Percentiles rank a stretch among this genome's conserved stretches.
Evolutionary conservation across 2,888 invertebrate species (phyloP).

Genomic region (Calameuta pallipes): DNA sequence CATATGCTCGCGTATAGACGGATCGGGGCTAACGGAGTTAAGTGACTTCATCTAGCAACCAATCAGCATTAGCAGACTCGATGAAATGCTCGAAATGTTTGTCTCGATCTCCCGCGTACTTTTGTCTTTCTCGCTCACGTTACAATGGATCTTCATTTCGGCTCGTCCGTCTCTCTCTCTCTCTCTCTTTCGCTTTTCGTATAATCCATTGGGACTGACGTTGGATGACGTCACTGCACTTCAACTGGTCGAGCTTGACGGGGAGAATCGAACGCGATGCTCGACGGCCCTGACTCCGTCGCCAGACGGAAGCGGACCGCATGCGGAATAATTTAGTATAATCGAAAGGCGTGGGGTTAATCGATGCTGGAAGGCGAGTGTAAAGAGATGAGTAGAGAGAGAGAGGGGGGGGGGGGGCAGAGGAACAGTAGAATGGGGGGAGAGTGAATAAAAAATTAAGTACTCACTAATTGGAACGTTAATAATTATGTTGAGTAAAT

Average conservation of each 20-base stretch:
- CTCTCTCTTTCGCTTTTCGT: not conserved
- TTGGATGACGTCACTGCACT: not conserved
- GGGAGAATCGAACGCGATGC: not conserved
- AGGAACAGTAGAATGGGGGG: not conserved
- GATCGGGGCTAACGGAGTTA: slow-evolving; percentile 40
- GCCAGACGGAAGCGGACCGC: not conserved
- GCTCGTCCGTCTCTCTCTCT: not conserved
- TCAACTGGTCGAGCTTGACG: not conserved
- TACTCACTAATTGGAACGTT: too few relatives aligned
- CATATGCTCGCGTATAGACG: not conserved
- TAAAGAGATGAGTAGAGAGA: not conserved
- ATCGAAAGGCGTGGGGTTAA: not conserved
- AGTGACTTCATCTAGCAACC: slow-evolving; percentile 43
- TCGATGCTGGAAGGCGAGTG: not conserved
- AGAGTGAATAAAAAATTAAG: not conserved
- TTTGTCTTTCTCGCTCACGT: not conserved
- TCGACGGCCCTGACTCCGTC: not conserved
- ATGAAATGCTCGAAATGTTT: slow-evolving; percentile 21
- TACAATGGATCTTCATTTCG: not conserved
- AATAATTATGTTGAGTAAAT: too few relatives aligned
- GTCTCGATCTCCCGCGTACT: not conserved
- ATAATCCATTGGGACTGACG: not conserved
- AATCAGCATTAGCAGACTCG: slow-evolving; percentile 28
- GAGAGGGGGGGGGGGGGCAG: not conserved
- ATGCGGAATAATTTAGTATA: not conserved